Conservation (phyloP, 2,888 invertebrate species). For the Harmothoe impar region DNA sequence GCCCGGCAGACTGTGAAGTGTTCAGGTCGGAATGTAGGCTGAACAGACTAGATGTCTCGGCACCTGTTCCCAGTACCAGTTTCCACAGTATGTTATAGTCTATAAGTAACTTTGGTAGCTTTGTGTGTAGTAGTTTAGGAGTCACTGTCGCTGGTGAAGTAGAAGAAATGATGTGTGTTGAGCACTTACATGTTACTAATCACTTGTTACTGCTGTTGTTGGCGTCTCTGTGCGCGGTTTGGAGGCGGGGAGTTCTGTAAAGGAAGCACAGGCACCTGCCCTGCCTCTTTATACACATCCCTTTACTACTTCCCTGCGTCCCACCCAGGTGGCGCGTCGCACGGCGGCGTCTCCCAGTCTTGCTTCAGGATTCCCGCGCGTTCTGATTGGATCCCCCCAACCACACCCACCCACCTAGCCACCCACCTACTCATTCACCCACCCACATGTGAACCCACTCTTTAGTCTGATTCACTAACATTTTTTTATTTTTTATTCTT, state of each 20-base stretch:
- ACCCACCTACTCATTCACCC: neutral
- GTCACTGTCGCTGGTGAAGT: neutral
- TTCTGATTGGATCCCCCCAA: neutral
- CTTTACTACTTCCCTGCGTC: neutral
- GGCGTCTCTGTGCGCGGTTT: neutral
- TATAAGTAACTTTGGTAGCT: no score
- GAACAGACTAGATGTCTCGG: neutral
- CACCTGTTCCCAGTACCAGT: no score
- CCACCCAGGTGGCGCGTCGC: neutral
- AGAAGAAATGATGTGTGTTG: neutral
- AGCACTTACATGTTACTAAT: slow-evolving; percentile 10
- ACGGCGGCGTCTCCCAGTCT: neutral
- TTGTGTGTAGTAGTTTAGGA: neutral
- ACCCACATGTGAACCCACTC: neutral
- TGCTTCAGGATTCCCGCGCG: neutral
- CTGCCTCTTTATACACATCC: neutral
- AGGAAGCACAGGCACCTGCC: neutral
- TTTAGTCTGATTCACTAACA: no score
- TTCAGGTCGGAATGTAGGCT: neutral
- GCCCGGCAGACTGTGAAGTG: neutral
- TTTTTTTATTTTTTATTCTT: neutral
- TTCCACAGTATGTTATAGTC: no score
- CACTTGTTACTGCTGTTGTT: neutral
- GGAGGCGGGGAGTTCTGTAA: slow-evolving; percentile 7
- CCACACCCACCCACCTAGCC: neutral